Evolutionary conservation across 2,113 vertebrate genomes (phyloP), one percentile per base, ranked within the genome.

Genomic region (Charadrius vociferus): DNA sequence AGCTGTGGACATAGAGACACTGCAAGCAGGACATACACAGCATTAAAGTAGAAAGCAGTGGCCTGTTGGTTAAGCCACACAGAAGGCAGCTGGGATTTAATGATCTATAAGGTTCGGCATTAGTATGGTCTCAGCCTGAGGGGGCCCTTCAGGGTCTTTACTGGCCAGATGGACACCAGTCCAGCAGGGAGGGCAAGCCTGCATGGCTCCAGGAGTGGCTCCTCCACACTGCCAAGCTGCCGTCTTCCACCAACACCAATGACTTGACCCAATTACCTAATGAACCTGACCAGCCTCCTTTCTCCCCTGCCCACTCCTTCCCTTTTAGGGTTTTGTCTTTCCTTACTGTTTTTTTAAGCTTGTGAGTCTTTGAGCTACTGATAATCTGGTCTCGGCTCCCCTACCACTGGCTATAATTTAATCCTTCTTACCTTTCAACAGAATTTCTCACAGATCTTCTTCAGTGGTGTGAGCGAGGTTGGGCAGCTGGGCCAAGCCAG

Each of bases 111-210:
- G 19, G 32, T 22, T 19, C 73, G 24, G 13, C 6, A 20, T 41
- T 24, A 43, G 21, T 9, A 49, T 23, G 15, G 17, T 74, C 26
- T 43, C 21, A 90, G 50, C 11, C 53, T 6, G 1, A 1, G 4
- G 12, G 5, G 7, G 3, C 0, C 30, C 21, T 17, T 41, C 36
- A 32, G 17, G 27, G 18, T 52, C 49, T 81, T 86, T 84, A 20
- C n/a, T 73, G 55, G 62, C 36, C 45, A 36, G 20, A n/a, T 0
- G 0, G 9, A 7, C 49, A 47, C 20, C 1, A 0, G 29, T 52
- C 24, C 6, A 4, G 22, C 21, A 58, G 72, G 39, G 9, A n/a
- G 10, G 7, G 36, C 37, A 68, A 77, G 39, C 39, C 52, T 72
- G 53, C 43, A 68, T 0, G 2, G 53, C 32, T 52, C 16, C 10